These are phyloP conservation scores for Callimico goeldii DNA, from an alignment of 2,797 vertebrate genomes.

Conservation along the genomic window DNA sequence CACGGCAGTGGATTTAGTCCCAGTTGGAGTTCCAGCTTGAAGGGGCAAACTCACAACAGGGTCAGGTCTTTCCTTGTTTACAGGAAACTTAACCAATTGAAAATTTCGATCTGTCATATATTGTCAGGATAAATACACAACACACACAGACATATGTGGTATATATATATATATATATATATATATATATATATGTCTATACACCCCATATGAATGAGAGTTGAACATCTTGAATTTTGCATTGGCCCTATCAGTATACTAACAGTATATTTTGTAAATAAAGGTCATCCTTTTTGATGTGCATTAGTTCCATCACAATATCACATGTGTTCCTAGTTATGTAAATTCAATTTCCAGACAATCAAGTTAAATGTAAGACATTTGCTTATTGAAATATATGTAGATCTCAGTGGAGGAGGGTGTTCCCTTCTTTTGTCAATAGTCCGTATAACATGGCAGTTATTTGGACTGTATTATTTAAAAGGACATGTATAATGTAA, in stretches of 20 bases:
- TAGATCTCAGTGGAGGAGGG: neutral
- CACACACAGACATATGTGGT: too few species aligned
- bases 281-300: constrained; percentile 13
- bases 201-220: neutral
- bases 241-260: neutral
- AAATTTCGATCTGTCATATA: neutral
- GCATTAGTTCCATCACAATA: neutral
- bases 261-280: constrained; percentile 26
- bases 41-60: neutral
- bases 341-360: neutral
- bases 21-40: neutral
- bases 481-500: neutral
- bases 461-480: neutral
- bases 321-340: neutral
- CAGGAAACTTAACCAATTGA: constrained; percentile 40
- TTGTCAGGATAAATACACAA: neutral
- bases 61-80: neutral
- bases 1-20: neutral
- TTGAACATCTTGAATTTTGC: constrained; percentile 1
- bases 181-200: too few species aligned
- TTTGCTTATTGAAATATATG: neutral
- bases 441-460: neutral
- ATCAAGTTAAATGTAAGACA: constrained; percentile 32
- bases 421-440: neutral
- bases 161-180: too few species aligned